phyloP scores from a whole-genome alignment of 2,113 vertebrate genomes.

The Felis catus region DNA sequence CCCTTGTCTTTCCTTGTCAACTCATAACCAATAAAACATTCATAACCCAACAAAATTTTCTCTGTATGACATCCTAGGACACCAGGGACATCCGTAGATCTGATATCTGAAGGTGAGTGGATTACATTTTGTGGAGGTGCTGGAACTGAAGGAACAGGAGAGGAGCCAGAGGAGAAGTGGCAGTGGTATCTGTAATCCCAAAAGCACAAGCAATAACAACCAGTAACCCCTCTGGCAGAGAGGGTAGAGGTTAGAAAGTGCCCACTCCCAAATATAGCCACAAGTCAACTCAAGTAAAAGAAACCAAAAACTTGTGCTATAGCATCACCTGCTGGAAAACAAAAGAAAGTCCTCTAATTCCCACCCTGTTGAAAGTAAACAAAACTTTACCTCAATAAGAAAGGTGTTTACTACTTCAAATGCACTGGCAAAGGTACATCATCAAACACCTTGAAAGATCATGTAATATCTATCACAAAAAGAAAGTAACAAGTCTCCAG shows the following conservation, averaged over 20 bases:
- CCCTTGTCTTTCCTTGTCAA: neutral
- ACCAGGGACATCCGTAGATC: too few relatives aligned
- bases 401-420: neutral
- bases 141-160: neutral
- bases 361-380: neutral
- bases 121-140: neutral
- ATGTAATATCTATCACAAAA: neutral
- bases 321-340: neutral
- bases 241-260: neutral
- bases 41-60: neutral
- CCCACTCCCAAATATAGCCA: neutral
- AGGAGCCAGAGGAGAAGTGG: neutral
- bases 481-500: neutral
- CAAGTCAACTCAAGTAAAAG: neutral
- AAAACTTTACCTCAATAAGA: neutral
- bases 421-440: neutral
- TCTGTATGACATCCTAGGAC: neutral
- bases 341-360: neutral
- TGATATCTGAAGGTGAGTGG: neutral
- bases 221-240: neutral
- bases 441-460: neutral
- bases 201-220: neutral
- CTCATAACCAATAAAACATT: neutral
- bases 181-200: neutral
- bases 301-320: neutral